Evolutionary conservation across 2,888 invertebrate species (phyloP), one percentile per base, ranked within the genome.

Genomic region (Caenorhabditis zanzibari): DNA sequence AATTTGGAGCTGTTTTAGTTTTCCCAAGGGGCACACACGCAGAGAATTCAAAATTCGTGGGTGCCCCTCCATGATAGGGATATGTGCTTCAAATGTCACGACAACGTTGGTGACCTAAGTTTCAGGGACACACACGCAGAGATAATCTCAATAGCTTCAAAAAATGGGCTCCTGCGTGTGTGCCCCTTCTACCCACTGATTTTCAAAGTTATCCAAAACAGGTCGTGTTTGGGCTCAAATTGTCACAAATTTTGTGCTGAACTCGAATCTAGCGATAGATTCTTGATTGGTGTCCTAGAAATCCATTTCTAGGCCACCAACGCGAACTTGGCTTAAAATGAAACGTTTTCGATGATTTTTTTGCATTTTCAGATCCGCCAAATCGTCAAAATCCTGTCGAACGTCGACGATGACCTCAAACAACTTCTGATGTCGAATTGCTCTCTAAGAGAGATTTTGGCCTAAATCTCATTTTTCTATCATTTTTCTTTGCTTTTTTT

Each of bases 371-470:
- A 85, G 85, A 66, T 85, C 12, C 80, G 82, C 1, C 88, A 92
- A 81, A 84, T 92, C 4, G 82, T 87, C 6, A 81, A 75, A 28
- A 86, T 92, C 22, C 75, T 92, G 52, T 77, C 85, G 6, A 86
- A 84, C 54, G 91, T 92, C 16, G 91, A 92, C 66, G 90, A 90
- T 6, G 92, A 92, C 56, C 85, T 92, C 26, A 90, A 90, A 63
- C 85, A 87, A 41, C 73, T 92, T 24, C 81, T 92, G 19, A 80
- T 92, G 83, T 90, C 90, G 16, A 92, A 92, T 84, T 88, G 88
- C 71, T 85, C 90, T n/a, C 80, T 91, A 19, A 84, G 91, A 5
- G 90, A 90, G 61, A 85, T 87, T 47, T 24, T 88, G 41, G 41
- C 77, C 10, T 75, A 58, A 75, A 38, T 22, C 32, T 6, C 52